Evolutionary conservation across 1,140 invertebrate species (phyloP).

Genomic region (Archegozetes longisetosus): DNA sequence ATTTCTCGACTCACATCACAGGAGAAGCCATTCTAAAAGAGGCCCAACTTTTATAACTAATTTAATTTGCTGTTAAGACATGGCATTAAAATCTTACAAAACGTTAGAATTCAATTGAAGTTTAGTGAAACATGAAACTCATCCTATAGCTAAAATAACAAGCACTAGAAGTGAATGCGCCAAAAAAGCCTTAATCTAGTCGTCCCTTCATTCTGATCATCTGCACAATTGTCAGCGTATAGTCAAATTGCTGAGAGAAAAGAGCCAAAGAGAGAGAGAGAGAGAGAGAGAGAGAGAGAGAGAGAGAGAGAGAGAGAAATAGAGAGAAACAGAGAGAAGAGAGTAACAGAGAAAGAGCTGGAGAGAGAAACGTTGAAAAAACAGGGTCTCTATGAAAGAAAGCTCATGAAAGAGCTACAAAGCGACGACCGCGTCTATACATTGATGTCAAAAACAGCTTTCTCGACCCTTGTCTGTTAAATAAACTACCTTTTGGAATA

Average conservation of each 20-base stretch:
- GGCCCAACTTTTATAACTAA: too few species aligned
- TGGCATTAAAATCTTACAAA: too few species aligned
- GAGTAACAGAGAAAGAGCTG: not conserved
- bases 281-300: not conserved
- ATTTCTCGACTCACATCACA: too few species aligned
- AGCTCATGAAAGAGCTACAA: not conserved
- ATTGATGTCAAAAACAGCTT: not conserved
- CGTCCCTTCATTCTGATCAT: not conserved
- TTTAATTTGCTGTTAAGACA: too few species aligned
- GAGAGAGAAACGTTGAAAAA: too few species aligned
- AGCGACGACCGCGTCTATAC: not conserved
- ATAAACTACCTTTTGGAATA: not conserved
- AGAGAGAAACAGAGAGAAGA: not conserved
- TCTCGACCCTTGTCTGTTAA: not conserved
- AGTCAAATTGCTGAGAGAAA: not conserved
- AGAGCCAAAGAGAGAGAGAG: not conserved
- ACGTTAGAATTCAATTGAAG: too few species aligned
- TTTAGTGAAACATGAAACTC: not conserved
- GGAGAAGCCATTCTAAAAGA: too few species aligned
- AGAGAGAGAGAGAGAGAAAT: too few species aligned
- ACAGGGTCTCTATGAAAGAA: too few species aligned
- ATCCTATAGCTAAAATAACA: not conserved
- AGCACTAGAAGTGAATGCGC: not conserved
- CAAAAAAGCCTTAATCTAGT: not conserved
- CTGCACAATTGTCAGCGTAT: not conserved